Evolutionary conservation across 2,797 vertebrate genomes (phyloP), one percentile per base, ranked within the genome.

Genomic region (Pseudochromis fuscus): DNA sequence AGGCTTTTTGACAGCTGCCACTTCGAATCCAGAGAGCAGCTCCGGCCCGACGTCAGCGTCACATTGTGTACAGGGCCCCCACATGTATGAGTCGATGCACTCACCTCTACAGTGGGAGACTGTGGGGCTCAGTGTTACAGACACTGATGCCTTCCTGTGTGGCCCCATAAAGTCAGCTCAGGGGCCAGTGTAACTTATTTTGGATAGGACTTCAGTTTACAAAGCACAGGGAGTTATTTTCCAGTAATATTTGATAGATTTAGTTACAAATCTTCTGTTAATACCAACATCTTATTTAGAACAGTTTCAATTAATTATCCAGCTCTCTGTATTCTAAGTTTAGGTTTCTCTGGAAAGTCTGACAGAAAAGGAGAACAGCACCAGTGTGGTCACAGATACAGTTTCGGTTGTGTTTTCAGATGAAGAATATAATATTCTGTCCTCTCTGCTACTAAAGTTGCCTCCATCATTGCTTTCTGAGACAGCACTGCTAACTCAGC

Each of bases 1-100:
- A 79, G 64, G 67, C 65, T 79, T 87, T 82, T 51, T 89, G 89
- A 91, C 87, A 89, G 85, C 87, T 89, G 88, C 84, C 88, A 86
- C 77, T 80, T 84, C 55, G 5, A 84, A 82, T 87, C 64, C 63
- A 59, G 27, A 45, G 23, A 73, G 45, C n/a, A 24, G 71, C 70
- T 75, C 37, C 40, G 11, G 56, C 69, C 25, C 48, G 27, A 75
- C 72, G 72, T 79, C 71, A 51, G 61, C 11, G 5, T 85, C 76
- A 87, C 82, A 76, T 81, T 81, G 82, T 75, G 69, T 72, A 24
- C 33, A 30, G 65, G 74, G 46, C 48, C 44, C 40, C 30, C 42
- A 30, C 51, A 8, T 71, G 63, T 79, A 51, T n/a, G 6, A 59
- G 74, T 68, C 50, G 51, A 79, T 55, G 67, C 65, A 19, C 75